Evolutionary conservation across 2,888 invertebrate species (phyloP).

Genomic region (Tholera decimalis): DNA sequence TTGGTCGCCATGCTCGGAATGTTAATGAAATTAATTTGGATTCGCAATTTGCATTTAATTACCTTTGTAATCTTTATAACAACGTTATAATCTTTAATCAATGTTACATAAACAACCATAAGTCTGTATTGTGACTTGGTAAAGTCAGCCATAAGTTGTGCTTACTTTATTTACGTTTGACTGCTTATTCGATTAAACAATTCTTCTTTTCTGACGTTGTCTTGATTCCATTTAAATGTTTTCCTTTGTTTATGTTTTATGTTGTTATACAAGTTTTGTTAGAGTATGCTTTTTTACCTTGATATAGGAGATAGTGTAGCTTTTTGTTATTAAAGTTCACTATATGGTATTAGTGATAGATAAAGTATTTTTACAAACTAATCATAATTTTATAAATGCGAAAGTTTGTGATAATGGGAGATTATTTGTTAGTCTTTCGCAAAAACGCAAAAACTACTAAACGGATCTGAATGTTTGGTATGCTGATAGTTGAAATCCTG

Average conservation of each 20-base stretch:
- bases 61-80: conserved; percentile 40
- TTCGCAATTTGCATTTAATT: conserved; percentile 48
- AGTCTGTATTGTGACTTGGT: conserved; percentile 4
- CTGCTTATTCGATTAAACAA: conserved; percentile 13
- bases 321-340: background rate
- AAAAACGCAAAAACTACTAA: no score
- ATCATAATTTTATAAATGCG: no score
- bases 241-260: conserved; percentile 5
- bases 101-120: conserved; percentile 24
- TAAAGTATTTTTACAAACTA: no score
- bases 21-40: conserved; percentile 49
- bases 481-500: no score
- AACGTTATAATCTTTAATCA: conserved; percentile 49
- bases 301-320: background rate
- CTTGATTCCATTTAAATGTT: background rate
- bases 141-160: background rate
- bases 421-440: no score
- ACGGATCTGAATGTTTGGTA: no score
- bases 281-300: no score
- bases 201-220: background rate
- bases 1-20: conserved; percentile 35
- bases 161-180: conserved; percentile 11
- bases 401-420: no score
- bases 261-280: no score
- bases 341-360: no score